These are phyloP conservation scores for Diloba caeruleocephala DNA, from an alignment of 2,888 invertebrate genomes.

Conservation along the genomic window DNA sequence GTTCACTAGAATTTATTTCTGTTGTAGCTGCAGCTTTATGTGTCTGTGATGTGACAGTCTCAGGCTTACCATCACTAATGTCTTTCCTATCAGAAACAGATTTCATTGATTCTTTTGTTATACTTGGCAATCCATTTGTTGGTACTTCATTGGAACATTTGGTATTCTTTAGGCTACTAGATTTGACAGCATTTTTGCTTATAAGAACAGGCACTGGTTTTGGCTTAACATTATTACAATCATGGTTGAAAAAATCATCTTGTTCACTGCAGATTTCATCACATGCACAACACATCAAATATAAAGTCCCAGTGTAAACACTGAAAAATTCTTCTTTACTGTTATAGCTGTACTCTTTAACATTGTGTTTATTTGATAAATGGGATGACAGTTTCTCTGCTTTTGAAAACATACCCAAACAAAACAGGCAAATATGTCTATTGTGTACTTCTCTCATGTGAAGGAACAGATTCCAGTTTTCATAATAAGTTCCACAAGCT, in stretches of 20 bases:
- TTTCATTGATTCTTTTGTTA: constrained; percentile 66
- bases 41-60: constrained; percentile 64
- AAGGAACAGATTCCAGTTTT: constrained; percentile 95
- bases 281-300: constrained; percentile 94
- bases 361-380: constrained; percentile 93
- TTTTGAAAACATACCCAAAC: constrained; percentile 94
- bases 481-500: constrained; percentile 95
- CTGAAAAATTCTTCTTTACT: constrained; percentile 91
- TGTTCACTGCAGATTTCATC: constrained; percentile 93
- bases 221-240: constrained; percentile 89
- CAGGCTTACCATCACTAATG: constrained; percentile 65
- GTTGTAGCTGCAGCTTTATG: constrained; percentile 56
- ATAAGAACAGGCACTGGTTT: constrained; percentile 86
- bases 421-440: constrained; percentile 94
- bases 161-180: constrained; percentile 70
- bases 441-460: constrained; percentile 95
- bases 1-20: constrained; percentile 63
- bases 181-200: constrained; percentile 80
- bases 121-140: constrained; percentile 70
- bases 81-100: constrained; percentile 71
- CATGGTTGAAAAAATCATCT: constrained; percentile 93
- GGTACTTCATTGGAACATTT: constrained; percentile 69
- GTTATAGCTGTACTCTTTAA: constrained; percentile 91
- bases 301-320: constrained; percentile 91
- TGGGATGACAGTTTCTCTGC: constrained; percentile 94